These are phyloP conservation scores for Drosophila rhopaloa DNA, from an alignment of 1,140 invertebrate genomes.

Conservation along the genomic window DNA sequence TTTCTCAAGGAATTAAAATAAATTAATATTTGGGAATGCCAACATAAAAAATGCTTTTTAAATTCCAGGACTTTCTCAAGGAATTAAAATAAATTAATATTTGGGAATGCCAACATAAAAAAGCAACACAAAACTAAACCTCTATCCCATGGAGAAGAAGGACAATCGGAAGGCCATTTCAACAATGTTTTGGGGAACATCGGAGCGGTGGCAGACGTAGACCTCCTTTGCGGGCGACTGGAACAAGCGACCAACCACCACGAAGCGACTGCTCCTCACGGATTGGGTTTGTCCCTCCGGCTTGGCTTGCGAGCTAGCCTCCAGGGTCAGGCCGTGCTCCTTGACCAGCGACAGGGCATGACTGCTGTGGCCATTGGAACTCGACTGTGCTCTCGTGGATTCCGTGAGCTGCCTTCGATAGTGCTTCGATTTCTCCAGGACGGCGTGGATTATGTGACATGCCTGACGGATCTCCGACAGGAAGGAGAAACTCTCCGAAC, in stretches of 20 bases:
- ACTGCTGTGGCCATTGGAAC: conserved; percentile 84
- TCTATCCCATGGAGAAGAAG: conserved; percentile 83
- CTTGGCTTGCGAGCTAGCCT: conserved; percentile 15
- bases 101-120: too few species aligned
- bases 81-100: too few species aligned
- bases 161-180: conserved; percentile 91
- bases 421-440: conserved; percentile 88
- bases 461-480: conserved; percentile 88
- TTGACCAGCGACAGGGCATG: conserved; percentile 90
- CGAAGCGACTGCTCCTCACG: conserved; percentile 37
- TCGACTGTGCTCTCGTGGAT: conserved; percentile 77
- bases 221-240: conserved; percentile 90
- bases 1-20: too few species aligned
- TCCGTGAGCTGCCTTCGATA: conserved; percentile 86
- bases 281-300: conserved; percentile 23
- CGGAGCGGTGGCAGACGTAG: conserved; percentile 92
- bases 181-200: conserved; percentile 91
- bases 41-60: too few species aligned
- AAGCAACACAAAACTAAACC: not conserved
- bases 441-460: conserved; percentile 88
- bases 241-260: conserved; percentile 88
- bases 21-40: too few species aligned
- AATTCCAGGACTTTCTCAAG: too few species aligned
- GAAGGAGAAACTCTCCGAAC: conserved; percentile 85
- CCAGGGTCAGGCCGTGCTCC: conserved; percentile 72